Percentiles rank a stretch among this genome's conserved stretches.
Evolutionary conservation across 92 coral and sea anemone species (phyloP).

Genomic region (Actinernus sp.): DNA sequence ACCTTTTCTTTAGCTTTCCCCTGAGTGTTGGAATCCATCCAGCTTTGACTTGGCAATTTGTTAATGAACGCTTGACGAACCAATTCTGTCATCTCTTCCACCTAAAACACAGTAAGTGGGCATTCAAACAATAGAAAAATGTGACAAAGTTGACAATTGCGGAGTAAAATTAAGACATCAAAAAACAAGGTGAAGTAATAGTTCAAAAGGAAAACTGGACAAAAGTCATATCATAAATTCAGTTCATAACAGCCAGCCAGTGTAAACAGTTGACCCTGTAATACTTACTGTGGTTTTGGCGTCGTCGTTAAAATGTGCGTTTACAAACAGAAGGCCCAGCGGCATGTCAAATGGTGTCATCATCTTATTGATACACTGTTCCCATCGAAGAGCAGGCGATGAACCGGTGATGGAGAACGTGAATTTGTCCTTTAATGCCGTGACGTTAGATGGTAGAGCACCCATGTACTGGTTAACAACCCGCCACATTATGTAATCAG

Average conservation of each 20-base stretch:
- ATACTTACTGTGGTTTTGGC: slow-evolving; percentile 39
- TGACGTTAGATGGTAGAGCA: slow-evolving; percentile 50
- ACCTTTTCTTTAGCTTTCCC: slow-evolving; percentile 55
- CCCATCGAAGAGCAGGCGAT: slow-evolving; percentile 11
- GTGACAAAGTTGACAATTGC: no score
- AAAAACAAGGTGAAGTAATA: no score
- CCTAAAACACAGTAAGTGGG: slow-evolving; percentile 27
- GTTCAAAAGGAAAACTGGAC: no score
- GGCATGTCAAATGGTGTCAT: slow-evolving; percentile 18
- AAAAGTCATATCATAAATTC: not conserved
- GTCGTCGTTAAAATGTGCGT: slow-evolving; percentile 59
- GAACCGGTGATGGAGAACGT: not conserved
- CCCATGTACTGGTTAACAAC: slow-evolving; percentile 18
- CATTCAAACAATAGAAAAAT: no score
- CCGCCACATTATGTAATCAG: slow-evolving; percentile 58
- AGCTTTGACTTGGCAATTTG: slow-evolving; percentile 21
- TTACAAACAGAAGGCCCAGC: slow-evolving; percentile 52
- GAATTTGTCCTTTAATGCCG: no score
- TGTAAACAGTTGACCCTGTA: no score
- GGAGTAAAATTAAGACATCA: no score
- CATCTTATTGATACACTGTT: slow-evolving; percentile 20
- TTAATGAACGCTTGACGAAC: slow-evolving; percentile 56
- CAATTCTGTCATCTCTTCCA: slow-evolving; percentile 57
- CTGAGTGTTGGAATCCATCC: slow-evolving; percentile 64
- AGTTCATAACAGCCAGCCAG: no score